Evolutionary conservation across 2,113 vertebrate genomes (phyloP).

Genomic region (Phoenicopterus ruber): DNA sequence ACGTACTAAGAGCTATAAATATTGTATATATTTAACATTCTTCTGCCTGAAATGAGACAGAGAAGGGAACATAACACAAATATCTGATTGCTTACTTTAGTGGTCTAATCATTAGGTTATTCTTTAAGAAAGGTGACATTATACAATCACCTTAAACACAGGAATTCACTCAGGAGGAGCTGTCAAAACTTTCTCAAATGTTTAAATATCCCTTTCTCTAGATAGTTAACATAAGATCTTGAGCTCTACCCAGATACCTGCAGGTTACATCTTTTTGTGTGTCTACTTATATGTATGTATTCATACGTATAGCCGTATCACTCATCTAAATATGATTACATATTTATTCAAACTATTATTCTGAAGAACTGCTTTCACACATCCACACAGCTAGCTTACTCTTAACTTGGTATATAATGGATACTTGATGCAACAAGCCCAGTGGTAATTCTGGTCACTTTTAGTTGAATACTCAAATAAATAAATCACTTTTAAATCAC

Average conservation of each 20-base stretch:
- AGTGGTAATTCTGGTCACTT: background rate
- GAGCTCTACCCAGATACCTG: background rate
- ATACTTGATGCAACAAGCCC: background rate
- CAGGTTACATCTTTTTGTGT: background rate
- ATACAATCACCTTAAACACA: background rate
- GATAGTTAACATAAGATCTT: background rate
- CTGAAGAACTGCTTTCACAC: background rate
- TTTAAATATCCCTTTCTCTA: background rate
- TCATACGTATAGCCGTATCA: background rate
- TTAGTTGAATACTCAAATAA: background rate
- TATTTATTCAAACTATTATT: background rate
- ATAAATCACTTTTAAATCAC: background rate
- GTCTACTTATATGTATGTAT: background rate
- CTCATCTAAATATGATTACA: background rate
- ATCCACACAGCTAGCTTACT: background rate
- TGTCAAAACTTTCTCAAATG: background rate
- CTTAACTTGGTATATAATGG: background rate
- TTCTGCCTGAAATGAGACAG: background rate
- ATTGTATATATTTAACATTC: background rate
- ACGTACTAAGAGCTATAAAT: background rate
- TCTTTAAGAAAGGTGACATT: background rate
- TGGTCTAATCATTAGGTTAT: background rate
- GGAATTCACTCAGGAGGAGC: no score
- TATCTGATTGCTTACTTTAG: background rate
- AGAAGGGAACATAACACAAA: background rate